phyloP scores from a whole-genome alignment of 23 tunicate genomes.

The Clavelina lepadiformis region DNA sequence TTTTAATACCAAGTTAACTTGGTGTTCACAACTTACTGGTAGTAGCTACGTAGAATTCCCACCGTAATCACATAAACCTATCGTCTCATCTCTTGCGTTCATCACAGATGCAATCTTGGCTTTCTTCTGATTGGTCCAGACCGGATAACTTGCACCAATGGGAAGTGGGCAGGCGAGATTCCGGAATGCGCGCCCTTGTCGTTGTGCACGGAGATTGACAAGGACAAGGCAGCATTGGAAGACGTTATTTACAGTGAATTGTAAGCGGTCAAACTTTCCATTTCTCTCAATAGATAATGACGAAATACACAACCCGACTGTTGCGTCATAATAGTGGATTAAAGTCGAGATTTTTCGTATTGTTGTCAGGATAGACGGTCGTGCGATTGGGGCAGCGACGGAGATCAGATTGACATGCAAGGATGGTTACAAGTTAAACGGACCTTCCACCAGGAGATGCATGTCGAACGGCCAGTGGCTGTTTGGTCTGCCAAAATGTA shows the following conservation, averaged over 20 bases:
- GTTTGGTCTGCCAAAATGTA: conserved; percentile 42
- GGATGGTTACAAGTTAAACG: conserved; percentile 6
- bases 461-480: conserved; percentile 37
- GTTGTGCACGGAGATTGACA: conserved; percentile 19
- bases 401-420: conserved; percentile 35
- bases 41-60: background rate
- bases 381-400: conserved; percentile 40
- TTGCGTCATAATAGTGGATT: too few species aligned
- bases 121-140: conserved; percentile 39
- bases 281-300: too few species aligned
- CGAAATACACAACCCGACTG: background rate
- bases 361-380: conserved; percentile 12
- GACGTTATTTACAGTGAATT: conserved; percentile 25
- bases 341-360: background rate
- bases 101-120: conserved; percentile 38
- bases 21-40: background rate
- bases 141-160: conserved; percentile 35
- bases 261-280: conserved; percentile 17
- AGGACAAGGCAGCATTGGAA: conserved; percentile 9
- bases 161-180: conserved; percentile 30
- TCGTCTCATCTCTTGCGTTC: too few species aligned
- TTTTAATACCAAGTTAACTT: too few species aligned
- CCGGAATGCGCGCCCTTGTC: conserved; percentile 40
- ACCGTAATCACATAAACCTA: background rate
- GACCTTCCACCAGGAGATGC: conserved; percentile 26